These are phyloP conservation scores for Meteorus sp. DNA, from an alignment of 1,140 invertebrate species.

Conservation along the genomic window DNA sequence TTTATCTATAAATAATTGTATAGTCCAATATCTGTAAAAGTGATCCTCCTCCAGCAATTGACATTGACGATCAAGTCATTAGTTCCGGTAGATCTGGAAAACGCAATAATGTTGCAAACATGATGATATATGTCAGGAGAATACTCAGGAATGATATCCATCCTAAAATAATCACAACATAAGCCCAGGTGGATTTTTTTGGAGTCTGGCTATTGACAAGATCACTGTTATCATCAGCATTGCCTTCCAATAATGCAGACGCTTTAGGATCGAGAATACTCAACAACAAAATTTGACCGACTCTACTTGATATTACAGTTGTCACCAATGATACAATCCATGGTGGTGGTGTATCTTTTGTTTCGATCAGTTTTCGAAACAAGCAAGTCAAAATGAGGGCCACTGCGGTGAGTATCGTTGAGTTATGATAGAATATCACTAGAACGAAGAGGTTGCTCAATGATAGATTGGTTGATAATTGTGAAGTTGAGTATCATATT, in stretches of 20 bases:
- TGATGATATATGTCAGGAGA: conserved; percentile 27
- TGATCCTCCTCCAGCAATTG: no score
- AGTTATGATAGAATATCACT: conserved; percentile 56
- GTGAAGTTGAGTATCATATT: no score
- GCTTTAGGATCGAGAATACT: conserved; percentile 44
- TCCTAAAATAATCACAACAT: conserved; percentile 22
- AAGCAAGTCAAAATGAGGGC: conserved; percentile 54
- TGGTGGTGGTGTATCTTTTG: conserved; percentile 26
- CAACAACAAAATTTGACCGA: conserved; percentile 42
- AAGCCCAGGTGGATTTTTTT: conserved; percentile 23
- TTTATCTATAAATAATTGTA: no score
- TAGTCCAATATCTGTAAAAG: no score
- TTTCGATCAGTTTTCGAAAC: conserved; percentile 36
- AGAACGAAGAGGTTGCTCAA: conserved; percentile 39
- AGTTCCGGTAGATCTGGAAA: not conserved
- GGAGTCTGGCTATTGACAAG: conserved; percentile 27
- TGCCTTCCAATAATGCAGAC: conserved; percentile 36
- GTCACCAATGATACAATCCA: conserved; percentile 33
- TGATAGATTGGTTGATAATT: no score
- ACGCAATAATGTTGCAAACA: conserved; percentile 18
- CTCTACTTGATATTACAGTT: conserved; percentile 35
- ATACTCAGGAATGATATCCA: conserved; percentile 25
- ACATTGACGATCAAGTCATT: not conserved
- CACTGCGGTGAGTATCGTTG: conserved; percentile 49
- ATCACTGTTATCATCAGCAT: conserved; percentile 41